Base-by-base conservation (phyloP, 2,113 vertebrate genomes). In the Tragelaphus scriptus region DNA sequence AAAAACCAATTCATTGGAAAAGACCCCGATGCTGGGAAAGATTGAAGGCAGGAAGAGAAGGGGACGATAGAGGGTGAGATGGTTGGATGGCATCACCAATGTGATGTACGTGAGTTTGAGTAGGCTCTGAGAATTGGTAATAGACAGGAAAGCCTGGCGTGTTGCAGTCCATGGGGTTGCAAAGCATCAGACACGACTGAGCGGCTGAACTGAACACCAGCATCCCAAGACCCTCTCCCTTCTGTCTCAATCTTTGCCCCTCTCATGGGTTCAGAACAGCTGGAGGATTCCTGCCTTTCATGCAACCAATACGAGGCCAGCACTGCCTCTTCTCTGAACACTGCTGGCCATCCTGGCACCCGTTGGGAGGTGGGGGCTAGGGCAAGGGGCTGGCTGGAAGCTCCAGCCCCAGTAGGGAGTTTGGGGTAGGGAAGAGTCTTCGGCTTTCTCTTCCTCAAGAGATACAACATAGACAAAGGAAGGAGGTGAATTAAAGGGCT, bases 321-420 rank as follows among this genome's bases (percentile, higher is more conserved):
- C 82, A 19, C 9, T 40, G 15, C 32, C 7, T 7, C 80, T 68
- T 58, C 63, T 36, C 53, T 26, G 51, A 47, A 10, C 53, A 28
- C 40, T 26, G 21, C 40, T 13, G 61, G 19, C 56, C 63, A 6
- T 28, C 53, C 63, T 13, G 51, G 84, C 55, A 25, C 5, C n/a
- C 9, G 0, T 11, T 19, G 0, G 8, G 32, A 32, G 17, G 65
- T 10, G 0, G 17, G 9, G 65, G 65, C 17, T 2, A 19, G n/a
- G n/a, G 16, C 3, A 15, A 25, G 5, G 5, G 23, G 56, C n/a
- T 71, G 51, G 44, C 25, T 7, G 14, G 23, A 4, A 3, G 19
- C 21, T 56, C 16, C 5, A 25, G 25, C 32, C n/a, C 32, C 85
- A 58, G 1, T 9, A 0, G 6, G 26, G 16, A 47, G 32, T 28